Evolutionary conservation across 2,888 invertebrate genomes (phyloP).

Genomic region (Mayetiola destructor): DNA sequence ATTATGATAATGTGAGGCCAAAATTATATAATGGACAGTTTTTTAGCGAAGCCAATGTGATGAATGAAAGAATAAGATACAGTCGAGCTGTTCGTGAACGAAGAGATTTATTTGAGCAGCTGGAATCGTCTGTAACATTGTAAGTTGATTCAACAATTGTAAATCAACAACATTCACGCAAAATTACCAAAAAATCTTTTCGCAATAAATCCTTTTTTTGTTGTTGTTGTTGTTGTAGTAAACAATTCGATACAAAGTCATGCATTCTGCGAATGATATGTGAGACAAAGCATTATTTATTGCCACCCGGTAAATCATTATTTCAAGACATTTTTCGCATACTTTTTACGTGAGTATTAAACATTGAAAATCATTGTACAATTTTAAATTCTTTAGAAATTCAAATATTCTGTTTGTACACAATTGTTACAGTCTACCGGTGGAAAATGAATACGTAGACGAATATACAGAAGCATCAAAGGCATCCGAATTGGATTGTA

Average conservation of each 20-base stretch:
- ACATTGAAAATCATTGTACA: constrained; percentile 7
- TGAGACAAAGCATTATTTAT: constrained; percentile 44
- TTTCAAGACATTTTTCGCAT: constrained; percentile 50
- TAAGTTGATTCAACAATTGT: too few species aligned
- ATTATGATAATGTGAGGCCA: too few species aligned
- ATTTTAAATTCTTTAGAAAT: too few species aligned
- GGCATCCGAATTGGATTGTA: constrained; percentile 24
- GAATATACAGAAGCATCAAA: constrained; percentile 28
- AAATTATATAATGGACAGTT: too few species aligned
- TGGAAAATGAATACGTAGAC: constrained; percentile 26
- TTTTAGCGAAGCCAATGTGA: neutral
- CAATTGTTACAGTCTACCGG: constrained; percentile 26
- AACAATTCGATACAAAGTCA: neutral
- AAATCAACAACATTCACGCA: neutral
- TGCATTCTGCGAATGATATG: constrained; percentile 55
- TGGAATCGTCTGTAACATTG: constrained; percentile 21
- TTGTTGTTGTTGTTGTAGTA: neutral
- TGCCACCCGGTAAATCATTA: constrained; percentile 45
- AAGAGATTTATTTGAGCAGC: constrained; percentile 26
- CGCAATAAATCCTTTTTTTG: neutral
- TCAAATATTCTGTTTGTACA: neutral
- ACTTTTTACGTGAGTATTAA: constrained; percentile 42
- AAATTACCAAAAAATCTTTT: constrained; percentile 16
- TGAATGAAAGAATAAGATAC: too few species aligned
- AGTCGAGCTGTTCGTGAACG: constrained; percentile 21